phyloP scores from a whole-genome alignment of 2,888 invertebrate species.

The Drosophila picticornis region DNA sequence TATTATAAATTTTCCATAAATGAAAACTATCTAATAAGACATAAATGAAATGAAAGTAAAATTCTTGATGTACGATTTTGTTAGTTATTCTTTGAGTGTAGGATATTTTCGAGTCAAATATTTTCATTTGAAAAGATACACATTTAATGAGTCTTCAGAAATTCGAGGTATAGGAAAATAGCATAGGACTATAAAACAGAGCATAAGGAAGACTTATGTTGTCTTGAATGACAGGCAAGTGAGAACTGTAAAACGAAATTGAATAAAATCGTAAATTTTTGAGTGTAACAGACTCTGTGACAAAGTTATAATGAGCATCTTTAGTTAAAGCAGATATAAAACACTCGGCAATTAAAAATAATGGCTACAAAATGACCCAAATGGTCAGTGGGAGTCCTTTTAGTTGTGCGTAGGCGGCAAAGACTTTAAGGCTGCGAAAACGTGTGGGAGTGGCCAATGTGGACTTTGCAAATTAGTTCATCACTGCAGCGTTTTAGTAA shows the following conservation, averaged over 20 bases:
- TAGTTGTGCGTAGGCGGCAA: slow-evolving; percentile 7
- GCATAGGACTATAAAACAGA: slow-evolving; percentile 15
- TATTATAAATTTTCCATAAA: neutral
- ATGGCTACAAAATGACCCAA: slow-evolving; percentile 29
- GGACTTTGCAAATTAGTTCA: slow-evolving; percentile 59
- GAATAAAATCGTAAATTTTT: slow-evolving; percentile 27
- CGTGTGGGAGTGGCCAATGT: neutral
- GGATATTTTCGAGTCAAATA: neutral
- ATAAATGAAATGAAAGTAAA: neutral
- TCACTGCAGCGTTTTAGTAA: slow-evolving; percentile 42
- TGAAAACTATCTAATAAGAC: neutral
- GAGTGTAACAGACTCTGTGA: slow-evolving; percentile 18
- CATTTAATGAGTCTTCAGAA: neutral
- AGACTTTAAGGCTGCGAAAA: slow-evolving; percentile 7
- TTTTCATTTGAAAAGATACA: neutral
- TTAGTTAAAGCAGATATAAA: slow-evolving; percentile 29
- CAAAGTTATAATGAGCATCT: slow-evolving; percentile 39
- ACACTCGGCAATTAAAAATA: slow-evolving; percentile 48
- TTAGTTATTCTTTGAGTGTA: too few relatives aligned
- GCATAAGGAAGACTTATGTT: neutral
- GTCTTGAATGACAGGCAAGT: slow-evolving; percentile 4
- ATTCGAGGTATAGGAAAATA: slow-evolving; percentile 5
- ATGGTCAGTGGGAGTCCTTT: slow-evolving; percentile 19
- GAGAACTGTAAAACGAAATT: slow-evolving; percentile 7
- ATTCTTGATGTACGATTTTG: neutral